Conservation (phyloP, 2,797 vertebrate genomes). For the Denticeps clupeoides region DNA sequence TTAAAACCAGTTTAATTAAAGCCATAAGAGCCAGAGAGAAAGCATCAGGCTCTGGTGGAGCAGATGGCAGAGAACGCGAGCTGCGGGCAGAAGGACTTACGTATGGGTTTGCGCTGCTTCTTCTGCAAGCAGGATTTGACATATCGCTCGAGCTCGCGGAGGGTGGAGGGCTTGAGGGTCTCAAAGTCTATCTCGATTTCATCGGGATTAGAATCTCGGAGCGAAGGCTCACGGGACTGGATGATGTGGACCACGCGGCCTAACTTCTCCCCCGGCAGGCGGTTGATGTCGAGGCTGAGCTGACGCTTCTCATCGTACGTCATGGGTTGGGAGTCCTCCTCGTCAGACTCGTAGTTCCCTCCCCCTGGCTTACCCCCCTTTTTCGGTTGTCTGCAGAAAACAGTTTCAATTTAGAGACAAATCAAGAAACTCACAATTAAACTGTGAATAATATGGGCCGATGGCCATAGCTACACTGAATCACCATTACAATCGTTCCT, state of each 20-base stretch:
- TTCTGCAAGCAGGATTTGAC: constrained; percentile 97
- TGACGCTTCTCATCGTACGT: constrained; percentile 93
- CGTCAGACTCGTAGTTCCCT: constrained; percentile 75
- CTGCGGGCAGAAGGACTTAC: constrained; percentile 57
- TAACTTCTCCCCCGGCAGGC: constrained; percentile 88
- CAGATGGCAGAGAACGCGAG: not conserved
- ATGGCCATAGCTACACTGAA: too few species aligned
- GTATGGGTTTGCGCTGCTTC: constrained; percentile 85
- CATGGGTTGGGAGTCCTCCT: constrained; percentile 89
- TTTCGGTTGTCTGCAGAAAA: constrained; percentile 72
- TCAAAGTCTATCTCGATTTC: constrained; percentile 98
- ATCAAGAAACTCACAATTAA: too few species aligned
- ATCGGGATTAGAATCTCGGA: constrained; percentile 91
- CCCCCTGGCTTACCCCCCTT: constrained; percentile 70
- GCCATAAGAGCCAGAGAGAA: constrained; percentile 3
- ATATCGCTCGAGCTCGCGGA: constrained; percentile 90
- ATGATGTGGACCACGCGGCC: constrained; percentile 95
- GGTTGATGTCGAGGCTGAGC: constrained; percentile 92
- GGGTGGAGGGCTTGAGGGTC: constrained; percentile 88
- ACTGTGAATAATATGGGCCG: too few species aligned
- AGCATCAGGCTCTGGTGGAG: not conserved
- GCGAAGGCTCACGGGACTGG: constrained; percentile 87
- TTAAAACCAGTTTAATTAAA: constrained; percentile 7
- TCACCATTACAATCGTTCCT: too few species aligned
- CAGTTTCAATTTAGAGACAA: too few species aligned